phyloP scores from a whole-genome alignment of 2,113 vertebrate genomes.

The Channa maculata region DNA sequence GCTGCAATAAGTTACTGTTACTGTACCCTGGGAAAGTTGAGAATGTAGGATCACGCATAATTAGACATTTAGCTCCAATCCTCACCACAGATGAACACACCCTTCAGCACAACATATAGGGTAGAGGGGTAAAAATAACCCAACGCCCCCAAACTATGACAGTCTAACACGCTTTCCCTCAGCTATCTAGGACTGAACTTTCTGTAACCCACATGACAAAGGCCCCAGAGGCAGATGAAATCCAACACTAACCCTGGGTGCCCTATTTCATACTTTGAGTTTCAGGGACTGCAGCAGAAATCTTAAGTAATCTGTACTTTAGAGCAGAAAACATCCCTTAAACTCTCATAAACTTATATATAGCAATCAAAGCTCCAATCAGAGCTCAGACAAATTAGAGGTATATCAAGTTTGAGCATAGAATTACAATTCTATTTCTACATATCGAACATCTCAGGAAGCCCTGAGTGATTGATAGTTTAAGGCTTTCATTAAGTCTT shows the following conservation, averaged over 20 bases:
- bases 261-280: conserved; percentile 3
- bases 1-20: conserved; percentile 67
- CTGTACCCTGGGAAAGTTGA: conserved; percentile 76
- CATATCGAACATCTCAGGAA: conserved; percentile 58
- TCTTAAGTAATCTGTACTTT: conserved; percentile 27
- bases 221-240: conserved; percentile 8
- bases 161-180: conserved; percentile 44
- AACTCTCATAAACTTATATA: conserved; percentile 58
- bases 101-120: conserved; percentile 76
- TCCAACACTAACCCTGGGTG: conserved; percentile 36
- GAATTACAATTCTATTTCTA: conserved; percentile 75
- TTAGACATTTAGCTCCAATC: conserved; percentile 80
- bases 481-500: conserved; percentile 64
- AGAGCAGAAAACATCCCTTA: conserved; percentile 19
- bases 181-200: conserved; percentile 55
- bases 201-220: conserved; percentile 57
- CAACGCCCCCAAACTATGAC: conserved; percentile 41
- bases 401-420: conserved; percentile 56
- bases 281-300: conserved; percentile 9
- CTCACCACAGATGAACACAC: conserved; percentile 76
- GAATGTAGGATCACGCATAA: conserved; percentile 64
- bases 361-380: conserved; percentile 63
- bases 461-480: conserved; percentile 22
- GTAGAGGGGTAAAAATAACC: conserved; percentile 70
- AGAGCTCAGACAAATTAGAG: conserved; percentile 61